These are phyloP conservation scores for Synaphobranchus kaupii DNA, from an alignment of 2,797 vertebrate genomes.

Conservation along the genomic window DNA sequence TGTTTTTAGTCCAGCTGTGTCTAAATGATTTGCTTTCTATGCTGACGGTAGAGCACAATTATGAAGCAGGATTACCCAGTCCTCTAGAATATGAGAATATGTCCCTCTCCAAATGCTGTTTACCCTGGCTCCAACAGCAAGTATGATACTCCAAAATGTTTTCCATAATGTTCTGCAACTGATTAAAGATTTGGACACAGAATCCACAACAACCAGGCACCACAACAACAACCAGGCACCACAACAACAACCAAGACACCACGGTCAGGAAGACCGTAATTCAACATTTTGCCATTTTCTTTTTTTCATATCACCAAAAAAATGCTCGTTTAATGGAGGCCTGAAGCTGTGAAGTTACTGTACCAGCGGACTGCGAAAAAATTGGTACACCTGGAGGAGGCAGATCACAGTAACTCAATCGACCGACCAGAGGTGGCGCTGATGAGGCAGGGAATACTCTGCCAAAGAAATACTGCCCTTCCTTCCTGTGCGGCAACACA, in stretches of 20 bases:
- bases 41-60: constrained; percentile 40
- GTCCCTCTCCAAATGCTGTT: constrained; percentile 34
- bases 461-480: too few relatives aligned
- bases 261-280: neutral
- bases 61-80: constrained; percentile 33
- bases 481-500: too few relatives aligned
- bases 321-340: too few relatives aligned
- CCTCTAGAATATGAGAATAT: constrained; percentile 52
- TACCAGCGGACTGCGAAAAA: too few relatives aligned
- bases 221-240: neutral
- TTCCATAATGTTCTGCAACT: constrained; percentile 26
- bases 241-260: neutral
- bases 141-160: constrained; percentile 12
- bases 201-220: neutral
- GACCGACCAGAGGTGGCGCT: too few relatives aligned
- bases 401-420: too few relatives aligned
- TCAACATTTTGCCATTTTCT: neutral
- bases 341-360: too few relatives aligned
- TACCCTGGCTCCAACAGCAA: constrained; percentile 25
- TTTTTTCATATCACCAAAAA: neutral
- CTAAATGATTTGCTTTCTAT: constrained; percentile 40
- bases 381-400: too few relatives aligned
- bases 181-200: neutral
- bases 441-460: too few relatives aligned
- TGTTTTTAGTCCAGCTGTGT: constrained; percentile 48